These are phyloP conservation scores for Thryonomys swinderianus DNA, from an alignment of 2,113 vertebrate species.

Conservation along the genomic window DNA sequence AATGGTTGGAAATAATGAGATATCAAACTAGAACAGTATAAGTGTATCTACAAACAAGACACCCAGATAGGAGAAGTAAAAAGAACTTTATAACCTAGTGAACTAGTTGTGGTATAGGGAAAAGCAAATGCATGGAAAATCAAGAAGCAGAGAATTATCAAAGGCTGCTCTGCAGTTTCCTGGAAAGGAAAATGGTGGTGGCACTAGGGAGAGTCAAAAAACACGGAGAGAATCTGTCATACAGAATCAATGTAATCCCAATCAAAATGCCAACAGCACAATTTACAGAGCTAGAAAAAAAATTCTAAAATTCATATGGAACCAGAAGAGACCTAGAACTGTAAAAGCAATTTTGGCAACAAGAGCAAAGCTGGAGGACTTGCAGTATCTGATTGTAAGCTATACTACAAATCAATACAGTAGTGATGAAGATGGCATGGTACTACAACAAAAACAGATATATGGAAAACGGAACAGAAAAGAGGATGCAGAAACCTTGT, in stretches of 20 bases:
- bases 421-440: not conserved
- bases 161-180: not conserved
- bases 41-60: not conserved
- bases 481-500: not conserved
- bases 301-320: not conserved
- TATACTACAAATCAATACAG: not conserved
- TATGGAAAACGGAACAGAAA: not conserved
- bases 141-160: not conserved
- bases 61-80: not conserved
- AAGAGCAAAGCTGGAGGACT: not conserved
- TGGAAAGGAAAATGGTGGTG: not conserved
- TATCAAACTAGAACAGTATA: not conserved
- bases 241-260: not conserved
- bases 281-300: not conserved
- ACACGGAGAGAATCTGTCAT: not conserved
- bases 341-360: not conserved
- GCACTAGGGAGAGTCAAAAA: not conserved
- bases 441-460: not conserved
- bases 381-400: not conserved
- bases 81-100: not conserved
- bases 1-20: not conserved
- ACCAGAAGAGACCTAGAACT: not conserved
- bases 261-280: not conserved
- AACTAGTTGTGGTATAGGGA: not conserved
- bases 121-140: not conserved